phyloP scores from a whole-genome alignment of 2,113 vertebrate species.

The Pavo muticus region DNA sequence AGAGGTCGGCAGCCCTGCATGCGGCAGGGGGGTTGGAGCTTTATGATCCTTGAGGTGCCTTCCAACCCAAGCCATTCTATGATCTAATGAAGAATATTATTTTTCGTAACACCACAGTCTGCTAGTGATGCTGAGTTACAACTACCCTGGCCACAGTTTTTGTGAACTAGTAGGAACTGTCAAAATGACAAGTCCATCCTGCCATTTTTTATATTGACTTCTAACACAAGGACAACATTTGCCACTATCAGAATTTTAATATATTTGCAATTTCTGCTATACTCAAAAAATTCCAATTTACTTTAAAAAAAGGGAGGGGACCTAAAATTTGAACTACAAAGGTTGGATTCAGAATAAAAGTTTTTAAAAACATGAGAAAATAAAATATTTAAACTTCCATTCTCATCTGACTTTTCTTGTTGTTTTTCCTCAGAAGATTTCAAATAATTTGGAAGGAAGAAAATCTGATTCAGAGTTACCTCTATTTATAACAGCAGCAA shows the following conservation, averaged over 20 bases:
- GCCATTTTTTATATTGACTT: neutral
- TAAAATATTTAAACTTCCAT: neutral
- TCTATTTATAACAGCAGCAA: slow-evolving; percentile 28
- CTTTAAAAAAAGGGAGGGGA: neutral
- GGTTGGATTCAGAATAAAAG: neutral
- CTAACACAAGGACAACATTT: neutral
- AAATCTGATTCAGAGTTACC: neutral
- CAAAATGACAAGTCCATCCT: neutral
- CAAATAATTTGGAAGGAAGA: neutral
- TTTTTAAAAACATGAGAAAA: neutral
- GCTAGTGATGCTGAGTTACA: neutral
- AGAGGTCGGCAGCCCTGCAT: too few relatives aligned
- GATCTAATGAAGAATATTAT: neutral
- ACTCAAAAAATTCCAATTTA: neutral
- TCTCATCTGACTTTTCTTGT: neutral
- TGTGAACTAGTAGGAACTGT: neutral
- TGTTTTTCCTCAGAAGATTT: neutral
- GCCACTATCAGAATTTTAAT: neutral
- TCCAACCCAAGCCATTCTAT: too few relatives aligned
- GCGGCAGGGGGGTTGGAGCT: too few relatives aligned
- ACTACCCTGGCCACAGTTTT: neutral
- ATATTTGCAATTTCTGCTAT: neutral
- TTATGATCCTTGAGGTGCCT: too few relatives aligned
- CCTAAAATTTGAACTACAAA: neutral
- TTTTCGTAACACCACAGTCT: neutral